phyloP scores from a whole-genome alignment of 2,113 vertebrate species.

The Pteruthius melanotis region DNA sequence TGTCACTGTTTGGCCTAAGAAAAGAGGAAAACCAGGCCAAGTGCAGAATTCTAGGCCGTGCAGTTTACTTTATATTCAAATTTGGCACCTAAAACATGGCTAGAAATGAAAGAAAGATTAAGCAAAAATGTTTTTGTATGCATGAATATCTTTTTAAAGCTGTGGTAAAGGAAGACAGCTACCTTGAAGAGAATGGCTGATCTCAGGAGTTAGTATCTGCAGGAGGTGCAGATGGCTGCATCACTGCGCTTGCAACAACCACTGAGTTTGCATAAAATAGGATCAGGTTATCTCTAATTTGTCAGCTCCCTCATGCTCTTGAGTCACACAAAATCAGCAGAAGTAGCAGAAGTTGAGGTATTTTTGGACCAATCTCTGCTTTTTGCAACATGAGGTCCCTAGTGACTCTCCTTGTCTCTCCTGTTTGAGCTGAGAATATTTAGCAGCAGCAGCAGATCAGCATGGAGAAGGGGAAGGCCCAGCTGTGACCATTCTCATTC shows the following conservation, averaged over 20 bases:
- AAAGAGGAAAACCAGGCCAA: background rate
- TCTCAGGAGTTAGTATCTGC: background rate
- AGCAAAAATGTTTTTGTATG: background rate
- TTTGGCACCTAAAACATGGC: background rate
- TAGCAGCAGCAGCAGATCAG: background rate
- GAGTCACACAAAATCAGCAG: background rate
- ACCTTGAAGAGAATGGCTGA: background rate
- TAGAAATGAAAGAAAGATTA: background rate
- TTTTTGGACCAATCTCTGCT: background rate
- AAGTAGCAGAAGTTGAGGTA: background rate
- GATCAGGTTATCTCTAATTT: background rate
- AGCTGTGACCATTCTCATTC: background rate
- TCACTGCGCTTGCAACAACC: background rate
- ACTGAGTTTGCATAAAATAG: background rate
- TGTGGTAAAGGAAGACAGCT: background rate
- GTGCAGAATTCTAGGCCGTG: background rate
- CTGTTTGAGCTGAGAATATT: background rate
- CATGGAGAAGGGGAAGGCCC: background rate
- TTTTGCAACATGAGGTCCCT: background rate
- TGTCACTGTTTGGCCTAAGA: background rate
- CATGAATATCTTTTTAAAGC: background rate
- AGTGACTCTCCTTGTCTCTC: background rate
- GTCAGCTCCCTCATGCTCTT: background rate
- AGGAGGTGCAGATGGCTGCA: background rate
- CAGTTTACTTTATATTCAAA: background rate